Percentiles rank a stretch among this genome's conserved stretches.
Conservation (phyloP, 2,888 invertebrate genomes). For the Buathra laborator region DNA sequence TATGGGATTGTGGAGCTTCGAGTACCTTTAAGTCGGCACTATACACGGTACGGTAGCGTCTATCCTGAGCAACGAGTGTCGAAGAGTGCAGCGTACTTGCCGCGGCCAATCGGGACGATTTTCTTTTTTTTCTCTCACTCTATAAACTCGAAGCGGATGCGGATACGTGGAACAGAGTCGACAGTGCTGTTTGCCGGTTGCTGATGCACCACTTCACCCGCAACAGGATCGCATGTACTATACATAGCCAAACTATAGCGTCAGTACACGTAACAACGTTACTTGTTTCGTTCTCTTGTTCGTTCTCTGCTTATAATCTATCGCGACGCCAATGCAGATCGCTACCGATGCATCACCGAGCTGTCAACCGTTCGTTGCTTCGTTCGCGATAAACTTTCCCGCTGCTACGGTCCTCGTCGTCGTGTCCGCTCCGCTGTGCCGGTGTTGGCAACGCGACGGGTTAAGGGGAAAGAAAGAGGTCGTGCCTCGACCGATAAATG, state of each 20-base stretch:
- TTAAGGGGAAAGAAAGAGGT: conserved; percentile 51
- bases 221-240: conserved; percentile 8
- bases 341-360: conserved; percentile 80
- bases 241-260: neutral
- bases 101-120: conserved; percentile 14
- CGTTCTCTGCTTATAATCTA: conserved; percentile 21
- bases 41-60: conserved; percentile 9
- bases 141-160: conserved; percentile 49
- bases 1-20: conserved; percentile 38
- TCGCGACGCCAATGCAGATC: conserved; percentile 79
- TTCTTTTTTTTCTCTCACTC: conserved; percentile 27
- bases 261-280: neutral
- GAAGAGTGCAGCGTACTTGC: conserved; percentile 24
- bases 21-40: conserved; percentile 19
- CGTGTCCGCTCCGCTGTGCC: conserved; percentile 34
- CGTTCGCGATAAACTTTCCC: conserved; percentile 77
- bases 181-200: conserved; percentile 3
- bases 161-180: conserved; percentile 50
- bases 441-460: neutral
- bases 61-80: conserved; percentile 16
- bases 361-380: conserved; percentile 80
- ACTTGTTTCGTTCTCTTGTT: neutral
- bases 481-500: conserved; percentile 51
- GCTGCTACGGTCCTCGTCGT: conserved; percentile 58
- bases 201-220: conserved; percentile 35